Evolutionary conservation across 2,888 invertebrate species (phyloP).

Genomic region (Zygaena filipendulae): DNA sequence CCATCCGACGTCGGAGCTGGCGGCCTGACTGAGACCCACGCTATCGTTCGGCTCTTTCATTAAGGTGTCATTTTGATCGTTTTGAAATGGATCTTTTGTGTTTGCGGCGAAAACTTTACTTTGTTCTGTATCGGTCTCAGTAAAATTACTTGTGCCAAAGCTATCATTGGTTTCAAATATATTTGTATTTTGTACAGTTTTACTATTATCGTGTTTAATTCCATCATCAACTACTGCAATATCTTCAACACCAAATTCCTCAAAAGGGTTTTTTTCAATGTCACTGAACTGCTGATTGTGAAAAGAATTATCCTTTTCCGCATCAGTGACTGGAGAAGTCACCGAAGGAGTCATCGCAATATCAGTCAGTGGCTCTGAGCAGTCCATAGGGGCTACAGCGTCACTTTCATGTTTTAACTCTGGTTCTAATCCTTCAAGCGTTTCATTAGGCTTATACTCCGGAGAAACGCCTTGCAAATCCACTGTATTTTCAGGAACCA

Average conservation of each 20-base stretch:
- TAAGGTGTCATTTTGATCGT: constrained; percentile 6
- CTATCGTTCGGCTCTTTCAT: constrained; percentile 14
- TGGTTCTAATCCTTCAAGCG: no score
- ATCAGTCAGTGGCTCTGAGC: constrained; percentile 34
- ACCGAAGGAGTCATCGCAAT: constrained; percentile 22
- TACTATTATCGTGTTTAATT: no score
- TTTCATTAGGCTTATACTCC: no score
- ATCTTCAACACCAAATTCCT: constrained; percentile 22
- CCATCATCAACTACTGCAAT: no score
- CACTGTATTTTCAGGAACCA: constrained; percentile 6
- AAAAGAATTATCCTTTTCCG: constrained; percentile 22
- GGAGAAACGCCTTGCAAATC: no score
- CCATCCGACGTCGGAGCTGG: constrained; percentile 4
- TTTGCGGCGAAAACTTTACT: no score
- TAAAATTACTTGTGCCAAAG: no score
- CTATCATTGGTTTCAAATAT: no score
- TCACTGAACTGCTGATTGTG: constrained; percentile 20
- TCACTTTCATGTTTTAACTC: no score
- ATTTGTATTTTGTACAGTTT: no score
- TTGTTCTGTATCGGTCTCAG: no score
- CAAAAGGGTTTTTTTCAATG: constrained; percentile 47
- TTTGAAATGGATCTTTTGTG: constrained; percentile 20
- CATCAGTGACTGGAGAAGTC: constrained; percentile 40
- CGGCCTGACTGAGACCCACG: constrained; percentile 11
- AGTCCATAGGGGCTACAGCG: constrained; percentile 39